Percentiles rank a stretch among this genome's conserved stretches.
These are phyloP conservation scores for Eilema caniola DNA, from an alignment of 2,888 invertebrate species.

Conservation along the genomic window DNA sequence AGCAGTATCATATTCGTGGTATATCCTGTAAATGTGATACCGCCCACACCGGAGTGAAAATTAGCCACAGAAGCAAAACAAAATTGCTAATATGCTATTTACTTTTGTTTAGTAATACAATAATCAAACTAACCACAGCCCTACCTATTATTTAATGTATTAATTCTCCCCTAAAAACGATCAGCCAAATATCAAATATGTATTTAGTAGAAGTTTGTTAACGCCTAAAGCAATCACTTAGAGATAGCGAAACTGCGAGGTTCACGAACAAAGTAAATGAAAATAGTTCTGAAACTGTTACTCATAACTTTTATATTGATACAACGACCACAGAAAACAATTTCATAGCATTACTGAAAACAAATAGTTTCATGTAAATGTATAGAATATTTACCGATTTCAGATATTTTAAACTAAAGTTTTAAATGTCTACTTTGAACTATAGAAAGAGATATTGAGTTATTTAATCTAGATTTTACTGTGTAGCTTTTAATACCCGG, in stretches of 20 bases:
- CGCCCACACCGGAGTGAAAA: too few species aligned
- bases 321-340: neutral
- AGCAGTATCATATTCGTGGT: too few species aligned
- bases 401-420: neutral
- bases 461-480: neutral
- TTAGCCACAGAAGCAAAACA: neutral
- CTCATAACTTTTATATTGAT: neutral
- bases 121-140: neutral
- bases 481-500: neutral
- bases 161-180: neutral
- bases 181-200: neutral
- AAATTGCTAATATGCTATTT: neutral
- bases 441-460: neutral
- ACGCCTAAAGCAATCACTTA: neutral
- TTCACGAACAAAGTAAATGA: neutral
- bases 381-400: neutral
- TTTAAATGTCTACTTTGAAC: neutral
- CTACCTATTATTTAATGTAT: neutral
- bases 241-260: neutral
- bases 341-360: neutral
- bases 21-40: too few species aligned
- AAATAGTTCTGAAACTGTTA: conserved; percentile 5
- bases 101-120: neutral
- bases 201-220: neutral
- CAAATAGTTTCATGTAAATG: neutral